These are phyloP conservation scores for Drosophila nasuta DNA, from an alignment of 1,140 invertebrate genomes.

Conservation along the genomic window DNA sequence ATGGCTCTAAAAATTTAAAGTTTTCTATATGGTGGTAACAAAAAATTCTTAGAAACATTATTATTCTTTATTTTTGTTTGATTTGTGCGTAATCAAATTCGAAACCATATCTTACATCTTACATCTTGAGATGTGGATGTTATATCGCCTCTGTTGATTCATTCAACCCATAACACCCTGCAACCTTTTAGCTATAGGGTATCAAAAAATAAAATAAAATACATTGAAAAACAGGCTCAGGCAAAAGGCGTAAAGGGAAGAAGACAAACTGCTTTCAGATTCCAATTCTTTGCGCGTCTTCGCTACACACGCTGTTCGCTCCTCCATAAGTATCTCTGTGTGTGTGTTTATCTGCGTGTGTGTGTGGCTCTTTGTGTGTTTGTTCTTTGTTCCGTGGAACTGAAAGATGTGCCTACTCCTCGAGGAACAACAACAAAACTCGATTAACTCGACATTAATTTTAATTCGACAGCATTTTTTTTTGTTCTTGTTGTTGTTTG, in stretches of 20 bases:
- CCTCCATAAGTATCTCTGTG: conserved; percentile 1
- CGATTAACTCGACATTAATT: conserved; percentile 84
- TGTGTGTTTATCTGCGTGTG: conserved; percentile 8
- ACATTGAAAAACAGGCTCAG: conserved; percentile 26
- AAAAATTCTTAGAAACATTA: no score
- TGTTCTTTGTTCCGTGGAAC: conserved; percentile 64
- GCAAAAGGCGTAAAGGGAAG: conserved; percentile 61
- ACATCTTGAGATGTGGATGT: no score
- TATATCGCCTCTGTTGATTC: no score
- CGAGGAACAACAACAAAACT: conserved; percentile 74
- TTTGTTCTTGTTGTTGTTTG: conserved; percentile 26
- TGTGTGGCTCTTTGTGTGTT: conserved; percentile 20
- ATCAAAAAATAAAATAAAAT: conserved; percentile 38
- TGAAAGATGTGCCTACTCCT: conserved; percentile 54
- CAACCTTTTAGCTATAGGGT: neutral
- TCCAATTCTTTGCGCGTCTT: conserved; percentile 68
- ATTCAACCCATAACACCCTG: no score
- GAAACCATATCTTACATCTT: no score
- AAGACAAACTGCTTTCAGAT: conserved; percentile 82
- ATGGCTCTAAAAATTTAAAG: no score
- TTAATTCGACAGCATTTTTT: conserved; percentile 77
- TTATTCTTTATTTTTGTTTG: no score
- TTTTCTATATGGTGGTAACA: no score
- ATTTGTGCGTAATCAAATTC: no score
- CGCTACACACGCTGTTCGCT: conserved; percentile 16